A percentile compares a stretch with the other conserved stretches of the same genome.
Evolutionary conservation across 2,888 invertebrate species (phyloP).

Genomic region (Agrotis ipsilon): DNA sequence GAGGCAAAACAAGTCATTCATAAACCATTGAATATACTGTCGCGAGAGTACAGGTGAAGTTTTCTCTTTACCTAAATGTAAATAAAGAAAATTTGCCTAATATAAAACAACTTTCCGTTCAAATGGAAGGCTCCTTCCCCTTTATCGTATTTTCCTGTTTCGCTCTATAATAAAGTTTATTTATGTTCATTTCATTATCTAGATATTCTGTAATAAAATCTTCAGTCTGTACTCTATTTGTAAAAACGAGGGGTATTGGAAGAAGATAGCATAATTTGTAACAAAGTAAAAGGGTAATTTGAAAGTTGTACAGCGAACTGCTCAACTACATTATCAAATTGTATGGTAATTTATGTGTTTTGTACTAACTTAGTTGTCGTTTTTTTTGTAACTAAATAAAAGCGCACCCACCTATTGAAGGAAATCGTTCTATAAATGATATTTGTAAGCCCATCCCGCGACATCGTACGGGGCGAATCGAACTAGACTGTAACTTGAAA

Average conservation of each 20-base stretch:
- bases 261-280: constrained; percentile 32
- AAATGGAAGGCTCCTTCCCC: constrained; percentile 75
- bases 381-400: not conserved
- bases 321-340: not conserved
- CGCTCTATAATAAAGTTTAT: constrained; percentile 74
- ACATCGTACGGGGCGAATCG: too few relatives aligned
- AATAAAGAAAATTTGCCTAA: constrained; percentile 79
- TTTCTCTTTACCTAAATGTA: constrained; percentile 74
- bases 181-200: constrained; percentile 74
- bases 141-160: constrained; percentile 77
- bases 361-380: not conserved
- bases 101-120: constrained; percentile 78
- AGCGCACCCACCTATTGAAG: too few relatives aligned
- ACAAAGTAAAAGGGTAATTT: constrained; percentile 23
- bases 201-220: constrained; percentile 66
- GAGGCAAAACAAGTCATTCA: constrained; percentile 52
- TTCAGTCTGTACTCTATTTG: constrained; percentile 52
- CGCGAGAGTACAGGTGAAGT: constrained; percentile 70
- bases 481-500: too few relatives aligned
- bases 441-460: too few relatives aligned
- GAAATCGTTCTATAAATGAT: too few relatives aligned
- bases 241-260: constrained; percentile 36
- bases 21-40: constrained; percentile 69
- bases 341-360: not conserved
- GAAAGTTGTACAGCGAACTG: constrained; percentile 13